phyloP scores from a whole-genome alignment of 1,140 invertebrate genomes.

The Chrysopa pallens region DNA sequence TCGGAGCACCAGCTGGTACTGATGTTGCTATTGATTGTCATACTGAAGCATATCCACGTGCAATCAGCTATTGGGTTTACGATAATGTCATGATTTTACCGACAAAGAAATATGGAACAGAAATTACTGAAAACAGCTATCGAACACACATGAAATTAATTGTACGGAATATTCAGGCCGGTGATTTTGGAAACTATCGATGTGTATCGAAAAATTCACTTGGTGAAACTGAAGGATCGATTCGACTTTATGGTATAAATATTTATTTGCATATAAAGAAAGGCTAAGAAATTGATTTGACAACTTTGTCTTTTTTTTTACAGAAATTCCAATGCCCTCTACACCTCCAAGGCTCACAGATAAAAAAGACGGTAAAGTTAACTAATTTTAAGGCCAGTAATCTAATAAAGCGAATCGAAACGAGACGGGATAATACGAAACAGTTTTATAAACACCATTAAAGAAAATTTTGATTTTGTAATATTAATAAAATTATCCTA shows the following conservation, averaged over 20 bases:
- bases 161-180: slow-evolving; percentile 54
- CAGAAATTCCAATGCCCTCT: slow-evolving; percentile 49
- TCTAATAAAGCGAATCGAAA: too few species aligned
- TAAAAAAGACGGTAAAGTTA: slow-evolving; percentile 34
- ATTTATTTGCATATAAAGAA: neutral
- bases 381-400: too few species aligned
- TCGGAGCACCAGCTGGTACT: slow-evolving; percentile 70
- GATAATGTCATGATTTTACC: slow-evolving; percentile 69
- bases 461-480: too few species aligned
- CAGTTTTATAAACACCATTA: too few species aligned
- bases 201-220: slow-evolving; percentile 85
- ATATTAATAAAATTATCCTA: too few species aligned
- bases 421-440: too few species aligned
- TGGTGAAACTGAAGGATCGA: slow-evolving; percentile 83
- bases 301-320: slow-evolving; percentile 14
- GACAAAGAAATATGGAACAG: slow-evolving; percentile 63
- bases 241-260: slow-evolving; percentile 75
- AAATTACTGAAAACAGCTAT: slow-evolving; percentile 63
- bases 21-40: slow-evolving; percentile 85
- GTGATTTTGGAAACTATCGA: slow-evolving; percentile 68
- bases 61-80: slow-evolving; percentile 84
- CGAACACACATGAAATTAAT: slow-evolving; percentile 70
- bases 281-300: neutral
- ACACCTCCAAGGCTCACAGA: slow-evolving; percentile 42
- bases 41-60: slow-evolving; percentile 80